These are phyloP conservation scores for Erebia palarica DNA, from an alignment of 2,888 invertebrate species.

Conservation along the genomic window DNA sequence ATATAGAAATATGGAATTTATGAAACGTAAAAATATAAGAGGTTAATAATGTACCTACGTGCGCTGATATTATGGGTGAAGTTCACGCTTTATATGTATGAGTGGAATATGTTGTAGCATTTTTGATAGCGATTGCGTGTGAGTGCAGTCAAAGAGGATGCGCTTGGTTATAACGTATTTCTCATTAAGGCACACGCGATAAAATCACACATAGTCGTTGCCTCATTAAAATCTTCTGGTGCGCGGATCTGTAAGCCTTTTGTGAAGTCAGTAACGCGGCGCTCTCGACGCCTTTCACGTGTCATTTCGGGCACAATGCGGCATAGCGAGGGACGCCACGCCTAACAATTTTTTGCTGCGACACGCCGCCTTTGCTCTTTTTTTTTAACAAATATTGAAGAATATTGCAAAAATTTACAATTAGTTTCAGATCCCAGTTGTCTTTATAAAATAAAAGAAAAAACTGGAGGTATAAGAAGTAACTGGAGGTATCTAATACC, in stretches of 20 bases:
- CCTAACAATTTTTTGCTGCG: slow-evolving; percentile 67
- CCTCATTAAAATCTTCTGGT: slow-evolving; percentile 83
- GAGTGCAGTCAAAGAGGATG: slow-evolving; percentile 77
- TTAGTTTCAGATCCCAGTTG: not conserved
- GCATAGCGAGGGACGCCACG: slow-evolving; percentile 58
- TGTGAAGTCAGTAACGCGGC: slow-evolving; percentile 72
- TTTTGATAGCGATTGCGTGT: slow-evolving; percentile 61
- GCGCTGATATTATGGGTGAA: slow-evolving; percentile 39
- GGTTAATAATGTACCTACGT: slow-evolving; percentile 44
- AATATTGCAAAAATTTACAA: not conserved
- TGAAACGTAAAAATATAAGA: slow-evolving; percentile 45
- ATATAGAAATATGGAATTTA: slow-evolving; percentile 43
- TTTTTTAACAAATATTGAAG: slow-evolving; percentile 63
- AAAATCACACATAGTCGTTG: slow-evolving; percentile 82
- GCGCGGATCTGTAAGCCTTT: slow-evolving; percentile 81
- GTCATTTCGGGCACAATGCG: slow-evolving; percentile 80
- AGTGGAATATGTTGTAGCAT: slow-evolving; percentile 57
- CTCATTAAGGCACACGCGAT: slow-evolving; percentile 80
- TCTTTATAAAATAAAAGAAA: slow-evolving; percentile 12
- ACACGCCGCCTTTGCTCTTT: slow-evolving; percentile 62
- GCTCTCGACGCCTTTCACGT: slow-evolving; percentile 80
- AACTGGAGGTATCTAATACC: not conserved
- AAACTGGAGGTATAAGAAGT: not conserved
- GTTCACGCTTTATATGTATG: slow-evolving; percentile 36
- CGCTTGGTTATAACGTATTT: slow-evolving; percentile 82